A percentile compares a stretch with the other conserved stretches of the same genome.
phyloP scores from a whole-genome alignment of 1,140 invertebrate genomes.

The Uloborus diversus region DNA sequence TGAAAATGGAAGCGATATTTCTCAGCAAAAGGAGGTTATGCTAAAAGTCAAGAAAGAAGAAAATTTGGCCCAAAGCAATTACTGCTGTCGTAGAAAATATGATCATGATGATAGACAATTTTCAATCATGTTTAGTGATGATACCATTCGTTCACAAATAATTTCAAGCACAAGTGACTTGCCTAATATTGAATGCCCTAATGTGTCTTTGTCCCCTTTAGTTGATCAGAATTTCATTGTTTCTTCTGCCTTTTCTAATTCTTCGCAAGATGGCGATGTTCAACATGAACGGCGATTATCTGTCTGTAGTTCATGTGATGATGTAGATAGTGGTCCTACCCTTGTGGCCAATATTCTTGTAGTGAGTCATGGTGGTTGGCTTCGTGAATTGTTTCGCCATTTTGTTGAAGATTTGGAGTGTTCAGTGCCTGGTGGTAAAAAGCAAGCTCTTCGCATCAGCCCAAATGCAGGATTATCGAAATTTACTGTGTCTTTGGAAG shows the following conservation, averaged over 20 bases:
- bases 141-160: slow-evolving; percentile 36
- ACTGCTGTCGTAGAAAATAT: neutral
- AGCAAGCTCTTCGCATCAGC: slow-evolving; percentile 62
- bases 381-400: slow-evolving; percentile 63
- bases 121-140: slow-evolving; percentile 46
- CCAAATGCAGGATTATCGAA: slow-evolving; percentile 64
- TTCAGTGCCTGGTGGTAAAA: slow-evolving; percentile 63
- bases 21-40: neutral
- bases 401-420: slow-evolving; percentile 65
- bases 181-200: slow-evolving; percentile 61
- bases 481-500: slow-evolving; percentile 59
- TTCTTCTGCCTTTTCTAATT: slow-evolving; percentile 57
- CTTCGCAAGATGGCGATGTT: slow-evolving; percentile 58
- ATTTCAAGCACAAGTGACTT: slow-evolving; percentile 34
- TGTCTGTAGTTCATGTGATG: slow-evolving; percentile 64
- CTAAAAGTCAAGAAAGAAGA: neutral
- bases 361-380: slow-evolving; percentile 65
- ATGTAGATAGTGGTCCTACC: slow-evolving; percentile 61
- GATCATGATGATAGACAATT: slow-evolving; percentile 13
- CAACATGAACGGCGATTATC: slow-evolving; percentile 62
- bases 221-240: slow-evolving; percentile 60
- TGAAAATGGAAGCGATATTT: neutral
- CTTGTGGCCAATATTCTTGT: slow-evolving; percentile 64
- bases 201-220: slow-evolving; percentile 64
- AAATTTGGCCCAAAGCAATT: neutral